phyloP scores from a whole-genome alignment of 2,888 invertebrate species.

The Andrena bucephala region DNA sequence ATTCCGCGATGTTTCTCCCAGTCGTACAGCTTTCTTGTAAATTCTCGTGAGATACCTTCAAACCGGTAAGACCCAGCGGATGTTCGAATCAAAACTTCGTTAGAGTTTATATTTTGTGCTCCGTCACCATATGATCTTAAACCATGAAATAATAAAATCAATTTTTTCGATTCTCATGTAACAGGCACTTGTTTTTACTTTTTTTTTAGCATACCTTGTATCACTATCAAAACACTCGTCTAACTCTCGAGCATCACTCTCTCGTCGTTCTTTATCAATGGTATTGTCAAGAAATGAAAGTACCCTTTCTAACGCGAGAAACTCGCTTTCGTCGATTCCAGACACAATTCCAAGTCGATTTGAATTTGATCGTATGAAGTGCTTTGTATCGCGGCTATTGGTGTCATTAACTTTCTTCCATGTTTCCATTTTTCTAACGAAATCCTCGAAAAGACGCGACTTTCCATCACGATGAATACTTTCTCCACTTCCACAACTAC shows the following conservation, averaged over 20 bases:
- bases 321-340: slow-evolving; percentile 85
- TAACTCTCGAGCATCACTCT: slow-evolving; percentile 87
- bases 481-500: slow-evolving; percentile 58
- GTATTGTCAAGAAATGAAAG: slow-evolving; percentile 83
- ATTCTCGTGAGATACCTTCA: slow-evolving; percentile 94
- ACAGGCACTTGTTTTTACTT: background rate
- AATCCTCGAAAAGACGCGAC: slow-evolving; percentile 92
- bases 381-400: slow-evolving; percentile 85
- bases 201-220: slow-evolving; percentile 85
- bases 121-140: slow-evolving; percentile 41
- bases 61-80: slow-evolving; percentile 94
- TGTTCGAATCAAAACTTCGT: slow-evolving; percentile 92
- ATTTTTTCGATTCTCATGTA: background rate
- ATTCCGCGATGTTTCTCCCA: slow-evolving; percentile 96
- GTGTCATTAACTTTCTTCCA: slow-evolving; percentile 92
- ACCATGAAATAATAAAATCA: background rate
- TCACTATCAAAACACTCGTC: slow-evolving; percentile 89
- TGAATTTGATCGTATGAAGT: background rate
- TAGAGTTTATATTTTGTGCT: slow-evolving; percentile 42
- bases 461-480: slow-evolving; percentile 85
- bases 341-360: slow-evolving; percentile 15
- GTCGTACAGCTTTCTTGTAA: slow-evolving; percentile 95
- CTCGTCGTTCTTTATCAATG: slow-evolving; percentile 88
- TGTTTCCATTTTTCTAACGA: slow-evolving; percentile 93
- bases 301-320: slow-evolving; percentile 87